Evolutionary conservation across 53 echinoderm and acorn worm species (phyloP).

Genomic region (Echinometra lucunter): DNA sequence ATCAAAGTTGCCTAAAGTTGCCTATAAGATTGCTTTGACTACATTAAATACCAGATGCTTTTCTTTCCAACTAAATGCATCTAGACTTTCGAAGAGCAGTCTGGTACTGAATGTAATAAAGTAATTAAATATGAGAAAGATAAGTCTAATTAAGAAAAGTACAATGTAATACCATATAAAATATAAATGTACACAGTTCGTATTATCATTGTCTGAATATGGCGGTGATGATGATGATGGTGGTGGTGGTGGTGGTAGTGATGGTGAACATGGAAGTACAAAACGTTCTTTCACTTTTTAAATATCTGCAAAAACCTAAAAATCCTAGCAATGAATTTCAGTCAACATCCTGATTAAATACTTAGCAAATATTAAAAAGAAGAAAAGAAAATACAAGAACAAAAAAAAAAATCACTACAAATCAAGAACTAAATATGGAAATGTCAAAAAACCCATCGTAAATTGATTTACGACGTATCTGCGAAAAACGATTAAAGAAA

Average conservation of each 20-base stretch:
- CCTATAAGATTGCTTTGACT: not conserved
- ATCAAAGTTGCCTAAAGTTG: conserved; percentile 42
- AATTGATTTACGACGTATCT: not conserved
- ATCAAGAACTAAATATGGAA: conserved; percentile 37
- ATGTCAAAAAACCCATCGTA: not conserved
- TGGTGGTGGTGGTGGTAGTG: conserved; percentile 47
- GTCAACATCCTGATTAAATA: conserved; percentile 57
- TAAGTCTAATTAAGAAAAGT: conserved; percentile 24
- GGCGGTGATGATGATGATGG: conserved; percentile 43
- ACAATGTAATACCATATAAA: conserved; percentile 70
- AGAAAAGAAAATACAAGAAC: conserved; percentile 23
- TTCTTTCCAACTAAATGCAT: conserved; percentile 26
- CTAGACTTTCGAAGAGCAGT: not conserved
- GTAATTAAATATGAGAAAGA: conserved; percentile 21
- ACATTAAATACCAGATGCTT: conserved; percentile 5
- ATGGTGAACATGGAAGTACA: conserved; percentile 58
- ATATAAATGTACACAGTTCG: conserved; percentile 69
- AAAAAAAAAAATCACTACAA: conserved; percentile 56
- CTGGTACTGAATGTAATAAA: conserved; percentile 37
- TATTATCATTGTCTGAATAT: conserved; percentile 65
- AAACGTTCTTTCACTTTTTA: conserved; percentile 30
- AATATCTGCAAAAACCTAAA: not conserved
- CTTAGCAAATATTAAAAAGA: not conserved
- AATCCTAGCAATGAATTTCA: conserved; percentile 49
- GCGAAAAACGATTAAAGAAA: not conserved